Evolutionary conservation across 2,888 invertebrate species (phyloP).

Genomic region (Noctua janthe): DNA sequence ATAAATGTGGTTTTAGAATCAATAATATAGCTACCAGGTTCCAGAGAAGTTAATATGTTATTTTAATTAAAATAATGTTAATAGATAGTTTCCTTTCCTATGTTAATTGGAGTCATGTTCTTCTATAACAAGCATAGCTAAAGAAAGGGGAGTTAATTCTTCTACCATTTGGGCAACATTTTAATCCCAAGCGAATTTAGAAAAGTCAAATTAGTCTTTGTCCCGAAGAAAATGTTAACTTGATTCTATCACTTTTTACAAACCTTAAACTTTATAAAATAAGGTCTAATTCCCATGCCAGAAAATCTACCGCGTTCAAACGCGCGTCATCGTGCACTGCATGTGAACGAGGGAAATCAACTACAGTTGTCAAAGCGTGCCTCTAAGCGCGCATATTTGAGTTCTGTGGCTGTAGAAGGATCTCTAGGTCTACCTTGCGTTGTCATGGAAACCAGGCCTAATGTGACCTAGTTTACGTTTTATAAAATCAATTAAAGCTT

Average conservation of each 20-base stretch:
- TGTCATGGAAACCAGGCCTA: neutral
- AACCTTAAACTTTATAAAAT: slow-evolving; percentile 19
- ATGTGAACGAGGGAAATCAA: neutral
- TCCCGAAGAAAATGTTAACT: slow-evolving; percentile 5
- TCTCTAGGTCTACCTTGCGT: neutral
- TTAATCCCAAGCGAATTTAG: slow-evolving; percentile 34
- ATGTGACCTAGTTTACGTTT: neutral
- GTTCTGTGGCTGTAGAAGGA: neutral
- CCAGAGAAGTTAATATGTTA: slow-evolving; percentile 46
- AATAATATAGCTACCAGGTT: slow-evolving; percentile 31
- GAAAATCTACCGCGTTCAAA: neutral
- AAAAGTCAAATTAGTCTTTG: neutral
- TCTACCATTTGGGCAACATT: slow-evolving; percentile 16
- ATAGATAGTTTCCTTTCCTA: slow-evolving; percentile 13
- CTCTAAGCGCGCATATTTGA: neutral
- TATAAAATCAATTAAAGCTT: slow-evolving; percentile 10
- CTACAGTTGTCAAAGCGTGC: slow-evolving; percentile 20
- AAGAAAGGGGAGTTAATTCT: slow-evolving; percentile 25
- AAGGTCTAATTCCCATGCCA: neutral
- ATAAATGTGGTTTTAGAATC: slow-evolving; percentile 8
- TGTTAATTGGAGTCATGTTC: slow-evolving; percentile 43
- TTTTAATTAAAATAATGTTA: slow-evolving; percentile 44
- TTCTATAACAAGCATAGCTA: slow-evolving; percentile 27
- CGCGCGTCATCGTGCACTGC: slow-evolving; percentile 15
- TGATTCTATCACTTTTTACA: slow-evolving; percentile 17